phyloP scores from a whole-genome alignment of 2,113 vertebrate species.

The Ia io region DNA sequence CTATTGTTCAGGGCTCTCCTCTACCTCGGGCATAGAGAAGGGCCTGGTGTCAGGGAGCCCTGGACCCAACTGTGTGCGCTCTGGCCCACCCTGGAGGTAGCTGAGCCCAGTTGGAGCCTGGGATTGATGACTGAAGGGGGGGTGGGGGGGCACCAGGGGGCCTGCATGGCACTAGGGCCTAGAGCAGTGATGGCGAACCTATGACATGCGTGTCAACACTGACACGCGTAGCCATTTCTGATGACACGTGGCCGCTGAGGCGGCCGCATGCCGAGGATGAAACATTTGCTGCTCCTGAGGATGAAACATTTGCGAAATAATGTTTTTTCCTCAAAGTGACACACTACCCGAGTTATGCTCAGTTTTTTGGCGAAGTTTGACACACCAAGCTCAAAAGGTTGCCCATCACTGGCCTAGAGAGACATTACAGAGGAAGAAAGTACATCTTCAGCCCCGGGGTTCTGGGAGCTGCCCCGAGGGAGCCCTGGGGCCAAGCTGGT shows the following conservation, averaged over 20 bases:
- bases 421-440: neutral
- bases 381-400: no score
- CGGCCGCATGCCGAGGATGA: no score
- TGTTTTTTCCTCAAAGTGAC: no score
- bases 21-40: neutral
- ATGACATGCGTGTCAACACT: no score
- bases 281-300: no score
- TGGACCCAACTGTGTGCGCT: neutral
- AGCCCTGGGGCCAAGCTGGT: neutral
- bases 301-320: no score
- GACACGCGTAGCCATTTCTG: no score
- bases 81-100: neutral
- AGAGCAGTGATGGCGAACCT: neutral
- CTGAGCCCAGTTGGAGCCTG: neutral
- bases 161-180: neutral
- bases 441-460: neutral
- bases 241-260: no score
- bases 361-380: no score
- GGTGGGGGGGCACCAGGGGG: neutral
- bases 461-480: neutral
- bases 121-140: neutral
- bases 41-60: neutral
- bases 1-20: neutral
- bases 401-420: neutral
- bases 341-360: no score